Percentiles rank a stretch among this genome's conserved stretches.
phyloP scores from a whole-genome alignment of 2,888 invertebrate species.

The Athripsodes cinereus region DNA sequence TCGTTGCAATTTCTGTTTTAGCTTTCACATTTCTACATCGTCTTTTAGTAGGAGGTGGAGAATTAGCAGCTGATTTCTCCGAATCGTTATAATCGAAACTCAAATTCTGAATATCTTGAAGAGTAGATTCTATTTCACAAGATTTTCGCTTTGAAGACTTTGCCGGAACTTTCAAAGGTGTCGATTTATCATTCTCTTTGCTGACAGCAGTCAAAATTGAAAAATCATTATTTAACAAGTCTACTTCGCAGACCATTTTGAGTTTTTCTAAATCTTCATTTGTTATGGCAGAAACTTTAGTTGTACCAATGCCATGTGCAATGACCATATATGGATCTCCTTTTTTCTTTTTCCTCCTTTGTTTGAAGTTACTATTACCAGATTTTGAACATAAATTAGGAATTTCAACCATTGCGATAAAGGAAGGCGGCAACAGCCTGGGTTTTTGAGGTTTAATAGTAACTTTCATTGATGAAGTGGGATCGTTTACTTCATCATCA shows the following conservation, averaged over 20 bases:
- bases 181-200: neutral
- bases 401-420: neutral
- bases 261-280: constrained; percentile 6
- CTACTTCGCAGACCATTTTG: constrained; percentile 10
- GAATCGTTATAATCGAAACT: neutral
- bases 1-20: neutral
- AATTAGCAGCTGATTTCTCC: neutral
- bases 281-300: constrained; percentile 9
- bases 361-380: neutral
- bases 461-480: neutral
- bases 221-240: neutral
- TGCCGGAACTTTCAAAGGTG: neutral
- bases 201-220: neutral
- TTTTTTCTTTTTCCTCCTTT: neutral
- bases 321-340: constrained; percentile 6
- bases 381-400: neutral
- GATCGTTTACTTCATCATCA: neutral
- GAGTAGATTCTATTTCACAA: neutral
- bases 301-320: constrained; percentile 1
- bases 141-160: neutral
- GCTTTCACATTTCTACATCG: neutral
- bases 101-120: neutral
- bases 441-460: neutral
- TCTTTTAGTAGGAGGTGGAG: neutral
- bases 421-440: neutral